These are phyloP conservation scores for Turdus rufiventris DNA, from an alignment of 2,113 vertebrate species.

Conservation along the genomic window DNA sequence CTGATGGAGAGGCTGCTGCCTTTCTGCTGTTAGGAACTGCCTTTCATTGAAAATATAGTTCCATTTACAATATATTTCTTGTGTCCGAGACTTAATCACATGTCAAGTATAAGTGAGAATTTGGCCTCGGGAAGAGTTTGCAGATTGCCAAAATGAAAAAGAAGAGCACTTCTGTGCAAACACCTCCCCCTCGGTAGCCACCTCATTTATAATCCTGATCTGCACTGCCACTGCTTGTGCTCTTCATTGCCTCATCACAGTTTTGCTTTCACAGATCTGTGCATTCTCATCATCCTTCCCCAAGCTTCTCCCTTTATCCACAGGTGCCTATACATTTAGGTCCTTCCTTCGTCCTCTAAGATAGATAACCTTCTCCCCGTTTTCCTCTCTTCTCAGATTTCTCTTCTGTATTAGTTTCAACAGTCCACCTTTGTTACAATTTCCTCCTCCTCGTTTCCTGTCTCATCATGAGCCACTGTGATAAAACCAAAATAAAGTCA, in stretches of 20 bases:
- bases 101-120: neutral
- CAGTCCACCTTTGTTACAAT: neutral
- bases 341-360: neutral
- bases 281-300: neutral
- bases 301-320: neutral
- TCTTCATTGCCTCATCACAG: neutral
- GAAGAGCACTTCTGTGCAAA: neutral
- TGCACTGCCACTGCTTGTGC: neutral
- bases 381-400: neutral
- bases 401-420: neutral
- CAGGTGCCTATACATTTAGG: neutral
- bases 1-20: neutral
- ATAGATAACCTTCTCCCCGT: neutral
- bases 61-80: neutral
- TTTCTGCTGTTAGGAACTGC: neutral
- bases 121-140: neutral
- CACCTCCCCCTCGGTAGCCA: rapidly evolving
- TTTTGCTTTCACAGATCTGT: neutral
- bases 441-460: neutral
- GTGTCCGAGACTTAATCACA: neutral
- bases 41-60: neutral
- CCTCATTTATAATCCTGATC: neutral
- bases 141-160: neutral
- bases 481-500: neutral
- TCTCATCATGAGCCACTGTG: neutral